Base-by-base conservation (phyloP, 1,140 invertebrate genomes). In the Bombus polaris region DNA sequence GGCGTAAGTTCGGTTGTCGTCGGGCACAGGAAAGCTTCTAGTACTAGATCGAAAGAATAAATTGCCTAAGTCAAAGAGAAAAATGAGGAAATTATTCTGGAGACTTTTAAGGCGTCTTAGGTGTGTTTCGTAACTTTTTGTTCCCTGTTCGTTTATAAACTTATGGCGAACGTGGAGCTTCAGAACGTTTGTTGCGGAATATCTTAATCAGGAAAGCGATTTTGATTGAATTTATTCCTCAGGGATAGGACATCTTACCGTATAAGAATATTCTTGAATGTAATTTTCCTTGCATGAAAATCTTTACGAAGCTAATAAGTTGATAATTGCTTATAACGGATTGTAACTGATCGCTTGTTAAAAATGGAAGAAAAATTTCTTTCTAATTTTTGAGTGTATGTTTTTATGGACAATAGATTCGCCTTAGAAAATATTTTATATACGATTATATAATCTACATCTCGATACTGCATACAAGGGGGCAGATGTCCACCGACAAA, bases 1-100 rank as follows among this genome's bases (percentile, higher is more conserved):
- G 65, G 75, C 82, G n/a, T 47, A 35, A 68, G 71, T 28, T 68
- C 39, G 81, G 37, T 47, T 74, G 70, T 89, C 73, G 68, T 66
- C 83, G 76, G 18, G n/a, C 32, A 28, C 77, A 28, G 74, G 70
- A 76, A 82, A 73, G 70, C 65, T 53, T 70, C 22, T 68, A 39
- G 32, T 47, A 22, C 57, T 32, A 65, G 47, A 85, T 88, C 68
- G 73, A 85, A 85, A 85, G 89, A 72, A 91, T 91, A 90, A 91
- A 92, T 92, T 66, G 65, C 86, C 88, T 53, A 73, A 85, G 85
- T 88, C 85, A 82, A 32, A 18, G 44, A 90, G 89, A 91, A 85
- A 91, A 92, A 92, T 90, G 85, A 72, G 74, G 72, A 83, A 89
- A 87, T 90, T 91, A 89, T 91, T 91, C 89, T 39, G 35, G n/a